Evolutionary conservation across 2,113 vertebrate species (phyloP).

Genomic region (Solea solea): DNA sequence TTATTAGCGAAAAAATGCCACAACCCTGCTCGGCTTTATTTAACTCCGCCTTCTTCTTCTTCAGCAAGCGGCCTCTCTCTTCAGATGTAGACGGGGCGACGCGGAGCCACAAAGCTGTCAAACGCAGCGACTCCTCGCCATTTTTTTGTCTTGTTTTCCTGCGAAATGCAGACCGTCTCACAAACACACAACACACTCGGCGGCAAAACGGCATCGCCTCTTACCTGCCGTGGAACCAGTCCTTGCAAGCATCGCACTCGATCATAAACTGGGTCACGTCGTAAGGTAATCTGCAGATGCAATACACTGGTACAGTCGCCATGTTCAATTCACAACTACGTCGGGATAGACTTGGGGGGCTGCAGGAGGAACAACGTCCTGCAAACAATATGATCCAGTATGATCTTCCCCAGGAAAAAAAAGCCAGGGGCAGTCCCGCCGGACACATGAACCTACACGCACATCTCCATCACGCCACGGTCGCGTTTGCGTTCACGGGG

Average conservation of each 20-base stretch:
- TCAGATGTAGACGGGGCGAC: slow-evolving; percentile 72
- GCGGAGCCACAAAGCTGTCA: slow-evolving; percentile 78
- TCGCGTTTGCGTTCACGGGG: slow-evolving; percentile 47
- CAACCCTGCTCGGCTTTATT: slow-evolving; percentile 64
- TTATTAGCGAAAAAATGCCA: slow-evolving; percentile 75
- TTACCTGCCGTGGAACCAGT: slow-evolving; percentile 99
- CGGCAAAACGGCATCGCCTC: slow-evolving; percentile 33
- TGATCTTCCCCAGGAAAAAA: slow-evolving; percentile 75
- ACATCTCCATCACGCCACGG: slow-evolving; percentile 58
- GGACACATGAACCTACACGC: slow-evolving; percentile 73
- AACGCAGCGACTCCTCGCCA: slow-evolving; percentile 67
- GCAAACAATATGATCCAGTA: slow-evolving; percentile 81
- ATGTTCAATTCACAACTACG: slow-evolving; percentile 92
- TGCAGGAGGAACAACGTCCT: slow-evolving; percentile 82
- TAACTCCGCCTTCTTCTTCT: slow-evolving; percentile 86
- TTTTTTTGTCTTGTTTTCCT: slow-evolving; percentile 67
- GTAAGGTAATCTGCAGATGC: slow-evolving; percentile 98
- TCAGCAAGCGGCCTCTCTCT: slow-evolving; percentile 82
- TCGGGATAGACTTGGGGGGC: slow-evolving; percentile 80
- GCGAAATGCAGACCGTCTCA: slow-evolving; percentile 51
- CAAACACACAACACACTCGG: slow-evolving; percentile 22
- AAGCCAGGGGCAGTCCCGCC: slow-evolving; percentile 76
- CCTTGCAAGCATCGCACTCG: slow-evolving; percentile 96
- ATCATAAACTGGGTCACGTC: slow-evolving; percentile 99
- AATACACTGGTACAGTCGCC: slow-evolving; percentile 98